Evolutionary conservation across 1,140 invertebrate species (phyloP).

Genomic region (Pseudoatta argentina): DNA sequence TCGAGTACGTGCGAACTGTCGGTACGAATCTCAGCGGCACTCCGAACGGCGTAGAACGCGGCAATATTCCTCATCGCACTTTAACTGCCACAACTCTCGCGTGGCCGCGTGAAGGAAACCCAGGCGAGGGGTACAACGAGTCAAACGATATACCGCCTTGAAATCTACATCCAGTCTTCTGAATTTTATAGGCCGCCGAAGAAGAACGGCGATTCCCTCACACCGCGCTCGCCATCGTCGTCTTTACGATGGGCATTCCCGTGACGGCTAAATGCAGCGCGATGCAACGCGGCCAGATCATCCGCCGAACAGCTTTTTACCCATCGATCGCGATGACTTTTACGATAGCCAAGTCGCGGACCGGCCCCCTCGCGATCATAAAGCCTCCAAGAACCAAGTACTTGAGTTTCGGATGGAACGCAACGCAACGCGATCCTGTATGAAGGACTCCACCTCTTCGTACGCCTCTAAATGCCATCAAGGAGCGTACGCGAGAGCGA

Average conservation of each 20-base stretch:
- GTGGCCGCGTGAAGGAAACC: conserved; percentile 63
- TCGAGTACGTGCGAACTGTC: conserved; percentile 80
- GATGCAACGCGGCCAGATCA: conserved; percentile 72
- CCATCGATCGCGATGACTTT: conserved; percentile 84
- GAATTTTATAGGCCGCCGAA: conserved; percentile 80
- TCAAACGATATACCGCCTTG: conserved; percentile 82
- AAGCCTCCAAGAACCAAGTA: conserved; percentile 70
- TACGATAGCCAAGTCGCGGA: conserved; percentile 79
- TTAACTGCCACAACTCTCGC: conserved; percentile 72
- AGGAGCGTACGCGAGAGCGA: conserved; percentile 14
- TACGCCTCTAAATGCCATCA: conserved; percentile 34
- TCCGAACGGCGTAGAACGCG: conserved; percentile 66
- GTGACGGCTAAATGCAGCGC: conserved; percentile 82
- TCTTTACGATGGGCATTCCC: conserved; percentile 80
- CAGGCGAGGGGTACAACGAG: conserved; percentile 54
- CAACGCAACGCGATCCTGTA: not conserved
- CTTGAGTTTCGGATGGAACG: conserved; percentile 62
- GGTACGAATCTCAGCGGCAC: conserved; percentile 63
- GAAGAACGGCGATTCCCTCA: conserved; percentile 66
- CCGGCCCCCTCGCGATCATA: conserved; percentile 81
- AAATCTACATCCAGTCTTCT: conserved; percentile 82
- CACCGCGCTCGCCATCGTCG: conserved; percentile 30
- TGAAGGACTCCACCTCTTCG: not conserved
- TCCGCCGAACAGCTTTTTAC: conserved; percentile 74
- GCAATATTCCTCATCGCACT: conserved; percentile 72